Conservation (phyloP, 2,113 vertebrate genomes). For the Scophthalmus maximus region DNA sequence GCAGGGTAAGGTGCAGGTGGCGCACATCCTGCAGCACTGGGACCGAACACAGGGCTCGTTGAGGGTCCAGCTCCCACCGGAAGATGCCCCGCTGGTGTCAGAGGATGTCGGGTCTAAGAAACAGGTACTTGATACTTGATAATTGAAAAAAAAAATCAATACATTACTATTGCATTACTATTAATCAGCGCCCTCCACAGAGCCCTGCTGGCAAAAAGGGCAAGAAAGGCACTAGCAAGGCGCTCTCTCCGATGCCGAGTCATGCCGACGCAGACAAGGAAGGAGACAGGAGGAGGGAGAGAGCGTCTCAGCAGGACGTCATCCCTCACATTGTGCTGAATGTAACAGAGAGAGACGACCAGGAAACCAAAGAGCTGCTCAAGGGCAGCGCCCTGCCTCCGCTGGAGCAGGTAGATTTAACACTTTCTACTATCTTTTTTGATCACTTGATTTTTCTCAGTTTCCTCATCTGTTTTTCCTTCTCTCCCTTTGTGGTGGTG, state of each 20-base stretch:
- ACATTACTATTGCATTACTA: no score
- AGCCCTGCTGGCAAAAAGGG: slow-evolving; percentile 68
- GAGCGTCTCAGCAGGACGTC: slow-evolving; percentile 43
- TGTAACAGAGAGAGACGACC: slow-evolving; percentile 55
- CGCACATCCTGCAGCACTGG: slow-evolving; percentile 83
- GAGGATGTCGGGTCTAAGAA: slow-evolving; percentile 71
- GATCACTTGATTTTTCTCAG: background rate
- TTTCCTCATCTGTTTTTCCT: background rate
- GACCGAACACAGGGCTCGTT: slow-evolving; percentile 82
- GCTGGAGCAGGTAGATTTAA: slow-evolving; percentile 76
- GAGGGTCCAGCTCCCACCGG: slow-evolving; percentile 39
- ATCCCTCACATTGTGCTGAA: slow-evolving; percentile 85
- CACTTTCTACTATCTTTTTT: background rate
- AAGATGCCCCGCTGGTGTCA: slow-evolving; percentile 54
- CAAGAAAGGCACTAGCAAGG: slow-evolving; percentile 78
- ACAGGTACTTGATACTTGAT: no score
- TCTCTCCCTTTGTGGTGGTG: background rate
- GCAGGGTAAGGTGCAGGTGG: slow-evolving; percentile 73
- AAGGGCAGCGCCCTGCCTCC: slow-evolving; percentile 76
- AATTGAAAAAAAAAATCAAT: no score
- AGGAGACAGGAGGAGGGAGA: slow-evolving; percentile 34
- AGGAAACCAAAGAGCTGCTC: slow-evolving; percentile 71
- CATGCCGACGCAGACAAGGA: slow-evolving; percentile 67
- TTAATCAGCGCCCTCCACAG: slow-evolving; percentile 30
- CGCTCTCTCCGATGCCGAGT: slow-evolving; percentile 23